phyloP scores from a whole-genome alignment of 2,888 invertebrate species.

The Sinelater perroti region DNA sequence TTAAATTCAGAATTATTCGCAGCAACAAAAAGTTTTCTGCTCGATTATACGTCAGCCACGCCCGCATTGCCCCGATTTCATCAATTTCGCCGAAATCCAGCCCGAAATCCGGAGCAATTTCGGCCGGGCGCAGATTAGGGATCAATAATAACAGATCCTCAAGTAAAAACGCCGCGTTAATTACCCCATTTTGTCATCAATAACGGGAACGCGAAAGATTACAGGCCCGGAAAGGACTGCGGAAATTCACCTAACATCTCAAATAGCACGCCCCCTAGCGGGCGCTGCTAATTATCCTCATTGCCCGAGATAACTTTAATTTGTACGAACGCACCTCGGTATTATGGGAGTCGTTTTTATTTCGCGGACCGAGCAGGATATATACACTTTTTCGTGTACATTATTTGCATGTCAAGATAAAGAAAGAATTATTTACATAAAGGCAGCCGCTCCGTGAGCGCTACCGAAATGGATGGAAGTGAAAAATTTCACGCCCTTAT shows the following conservation, averaged over 20 bases:
- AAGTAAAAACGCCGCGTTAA: slow-evolving; percentile 23
- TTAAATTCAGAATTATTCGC: too few species aligned
- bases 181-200: slow-evolving; percentile 33
- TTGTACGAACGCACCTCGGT: slow-evolving; percentile 43
- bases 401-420: slow-evolving; percentile 43
- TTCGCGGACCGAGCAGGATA: slow-evolving; percentile 41
- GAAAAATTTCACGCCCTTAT: slow-evolving; percentile 27
- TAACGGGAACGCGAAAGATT: slow-evolving; percentile 33
- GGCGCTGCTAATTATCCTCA: slow-evolving; percentile 44
- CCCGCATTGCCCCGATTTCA: too few species aligned
- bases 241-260: slow-evolving; percentile 31
- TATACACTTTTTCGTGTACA: slow-evolving; percentile 42
- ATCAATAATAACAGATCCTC: slow-evolving; percentile 15
- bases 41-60: too few species aligned
- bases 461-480: slow-evolving; percentile 25
- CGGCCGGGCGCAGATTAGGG: slow-evolving; percentile 1
- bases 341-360: slow-evolving; percentile 41
- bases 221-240: slow-evolving; percentile 25
- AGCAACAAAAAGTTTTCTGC: too few species aligned
- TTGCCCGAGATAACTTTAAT: slow-evolving; percentile 44
- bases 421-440: slow-evolving; percentile 43
- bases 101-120: background rate
- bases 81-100: background rate
- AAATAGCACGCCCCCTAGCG: slow-evolving; percentile 37
- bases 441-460: slow-evolving; percentile 21